These are phyloP conservation scores for Drosophila arizonae DNA, from an alignment of 1,140 invertebrate genomes.

Conservation along the genomic window DNA sequence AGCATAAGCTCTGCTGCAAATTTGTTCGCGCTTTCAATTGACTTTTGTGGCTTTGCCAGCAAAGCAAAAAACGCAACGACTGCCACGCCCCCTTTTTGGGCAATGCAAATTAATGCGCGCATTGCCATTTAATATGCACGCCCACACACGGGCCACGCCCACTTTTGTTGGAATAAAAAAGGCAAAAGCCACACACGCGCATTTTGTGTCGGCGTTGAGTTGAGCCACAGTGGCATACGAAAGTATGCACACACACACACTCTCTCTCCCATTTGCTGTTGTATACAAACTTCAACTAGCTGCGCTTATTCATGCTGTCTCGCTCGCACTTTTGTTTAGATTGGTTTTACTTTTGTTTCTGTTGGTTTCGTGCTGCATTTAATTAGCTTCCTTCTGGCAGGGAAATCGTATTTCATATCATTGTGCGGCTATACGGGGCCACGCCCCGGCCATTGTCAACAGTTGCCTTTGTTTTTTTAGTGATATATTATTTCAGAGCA, in stretches of 20 bases:
- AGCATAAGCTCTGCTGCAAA: slow-evolving; percentile 9
- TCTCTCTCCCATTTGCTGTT: slow-evolving; percentile 7
- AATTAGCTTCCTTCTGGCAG: slow-evolving; percentile 10
- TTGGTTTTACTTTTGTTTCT: background rate
- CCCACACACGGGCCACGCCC: slow-evolving; percentile 16
- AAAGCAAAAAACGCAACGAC: background rate
- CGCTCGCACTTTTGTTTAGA: slow-evolving; percentile 6
- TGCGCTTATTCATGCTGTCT: slow-evolving; percentile 47
- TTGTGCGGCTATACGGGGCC: no score
- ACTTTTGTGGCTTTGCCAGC: slow-evolving; percentile 10
- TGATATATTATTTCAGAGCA: no score
- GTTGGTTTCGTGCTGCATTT: slow-evolving; percentile 1
- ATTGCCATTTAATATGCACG: slow-evolving; percentile 37
- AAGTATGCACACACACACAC: slow-evolving; percentile 27
- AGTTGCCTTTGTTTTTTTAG: no score
- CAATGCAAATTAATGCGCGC: slow-evolving; percentile 34
- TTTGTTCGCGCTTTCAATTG: slow-evolving; percentile 19
- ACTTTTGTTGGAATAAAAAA: background rate
- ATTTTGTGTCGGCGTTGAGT: slow-evolving; percentile 36
- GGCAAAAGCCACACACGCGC: slow-evolving; percentile 6
- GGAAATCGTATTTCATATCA: background rate
- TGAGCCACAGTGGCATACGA: slow-evolving; percentile 12
- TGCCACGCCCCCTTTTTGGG: slow-evolving; percentile 12
- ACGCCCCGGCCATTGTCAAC: no score
- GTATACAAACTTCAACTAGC: slow-evolving; percentile 20